These are phyloP conservation scores for Balearica regulorum DNA, from an alignment of 2,797 vertebrate genomes.

Conservation along the genomic window DNA sequence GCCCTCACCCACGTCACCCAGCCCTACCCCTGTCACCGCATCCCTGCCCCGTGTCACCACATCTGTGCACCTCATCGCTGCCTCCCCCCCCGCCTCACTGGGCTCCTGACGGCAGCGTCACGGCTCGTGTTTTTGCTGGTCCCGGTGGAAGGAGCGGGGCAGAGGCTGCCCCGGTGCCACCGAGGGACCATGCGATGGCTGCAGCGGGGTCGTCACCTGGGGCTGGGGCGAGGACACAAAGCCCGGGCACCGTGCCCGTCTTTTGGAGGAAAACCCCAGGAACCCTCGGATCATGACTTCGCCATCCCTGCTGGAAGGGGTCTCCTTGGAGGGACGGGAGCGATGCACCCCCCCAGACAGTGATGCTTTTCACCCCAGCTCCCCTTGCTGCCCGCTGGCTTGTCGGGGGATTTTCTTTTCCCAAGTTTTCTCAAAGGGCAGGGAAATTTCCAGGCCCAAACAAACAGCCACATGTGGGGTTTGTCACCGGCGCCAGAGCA, in stretches of 20 bases:
- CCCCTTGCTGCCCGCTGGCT: rapidly evolving
- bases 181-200: rapidly evolving
- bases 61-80: not conserved
- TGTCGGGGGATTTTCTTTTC: not conserved
- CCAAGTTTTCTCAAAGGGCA: not conserved
- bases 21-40: not conserved
- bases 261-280: not conserved
- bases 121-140: not conserved
- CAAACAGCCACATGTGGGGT: not conserved
- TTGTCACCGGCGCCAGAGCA: not conserved
- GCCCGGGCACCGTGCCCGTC: rapidly evolving
- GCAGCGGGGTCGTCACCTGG: not conserved
- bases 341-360: not conserved
- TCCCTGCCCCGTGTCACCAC: not conserved
- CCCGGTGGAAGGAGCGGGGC: not conserved
- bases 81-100: too few relatives aligned
- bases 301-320: not conserved
- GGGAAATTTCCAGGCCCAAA: constrained; percentile 23
- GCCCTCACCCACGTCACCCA: not conserved
- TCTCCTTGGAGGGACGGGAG: not conserved
- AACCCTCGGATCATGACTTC: not conserved
- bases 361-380: rapidly evolving
- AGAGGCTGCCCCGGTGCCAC: not conserved
- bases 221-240: rapidly evolving
- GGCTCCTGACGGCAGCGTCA: not conserved